Conservation (phyloP, 1,140 invertebrate genomes). For the Eurosta solidaginis region DNA sequence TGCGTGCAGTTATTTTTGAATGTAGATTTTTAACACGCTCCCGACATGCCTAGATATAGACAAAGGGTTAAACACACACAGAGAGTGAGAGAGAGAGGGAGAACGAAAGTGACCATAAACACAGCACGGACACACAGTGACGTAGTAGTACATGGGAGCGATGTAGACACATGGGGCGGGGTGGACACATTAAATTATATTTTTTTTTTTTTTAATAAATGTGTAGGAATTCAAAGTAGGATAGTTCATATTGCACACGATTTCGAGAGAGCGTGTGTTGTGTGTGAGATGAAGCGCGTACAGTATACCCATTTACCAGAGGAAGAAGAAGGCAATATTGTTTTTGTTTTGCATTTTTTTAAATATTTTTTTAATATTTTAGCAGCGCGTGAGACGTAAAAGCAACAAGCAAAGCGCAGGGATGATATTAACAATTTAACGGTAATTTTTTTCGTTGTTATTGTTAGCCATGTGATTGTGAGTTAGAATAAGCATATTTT, state of each 20-base stretch:
- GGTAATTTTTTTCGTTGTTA: neutral
- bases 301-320: slow-evolving; percentile 29
- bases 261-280: neutral
- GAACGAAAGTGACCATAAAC: no score
- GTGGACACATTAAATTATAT: neutral
- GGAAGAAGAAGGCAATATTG: slow-evolving; percentile 36
- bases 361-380: slow-evolving; percentile 36
- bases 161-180: no score
- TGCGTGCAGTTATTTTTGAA: slow-evolving; percentile 83
- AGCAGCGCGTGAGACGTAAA: neutral
- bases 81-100: no score
- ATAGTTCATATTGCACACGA: no score
- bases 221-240: neutral
- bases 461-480: neutral
- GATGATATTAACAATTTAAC: neutral
- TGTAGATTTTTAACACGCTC: slow-evolving; percentile 84
- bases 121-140: neutral
- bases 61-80: neutral
- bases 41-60: slow-evolving; percentile 72
- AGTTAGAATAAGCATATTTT: neutral
- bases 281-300: neutral
- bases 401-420: neutral
- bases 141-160: no score
- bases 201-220: neutral
- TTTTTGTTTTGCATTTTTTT: neutral